Base-by-base conservation (phyloP, 2,888 invertebrate species). In the Chelonus formosanus region DNA sequence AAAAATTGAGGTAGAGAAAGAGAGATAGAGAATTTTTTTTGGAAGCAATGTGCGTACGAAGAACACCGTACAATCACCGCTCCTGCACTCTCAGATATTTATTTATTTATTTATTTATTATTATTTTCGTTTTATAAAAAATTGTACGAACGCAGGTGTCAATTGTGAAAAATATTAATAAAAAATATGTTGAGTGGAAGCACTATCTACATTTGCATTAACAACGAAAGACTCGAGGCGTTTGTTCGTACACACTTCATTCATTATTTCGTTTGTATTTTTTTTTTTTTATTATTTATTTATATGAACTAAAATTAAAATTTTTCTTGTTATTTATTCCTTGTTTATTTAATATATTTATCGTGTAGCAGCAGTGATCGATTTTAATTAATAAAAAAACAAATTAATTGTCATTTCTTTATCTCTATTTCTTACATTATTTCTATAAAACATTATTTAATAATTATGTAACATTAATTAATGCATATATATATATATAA, bases 381-480 rank as follows among this genome's bases (percentile, higher is more conserved):
- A 65, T 67, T 65, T 53, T 45, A 53, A 69, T 67, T 36, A 44
- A 69, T 67, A 70, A 65, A 68, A 53, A 65, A 69, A 62, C 6
- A 43, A 34, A 64, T 57, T 53, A 34, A 66, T 61, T 53, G 67
- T 65, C 36, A 63, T 63, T 59, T 66, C 54, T 65, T 61, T 62
- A 48, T 54, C 54, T 65, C 54, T 63, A 10, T 64, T 56, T 53
- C 59, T 56, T 61, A 54, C 63, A 45, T 53, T 55, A 63, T 58
- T 63, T 57, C 43, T 67, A 70, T 67, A 60, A 68, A 70, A 65
- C 55, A 58, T 68, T 66, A 32, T 50, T 70, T 54, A 55, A 67
- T 54, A 47, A 54, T 64, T 71, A 70, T 67, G 48, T 56, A 72
- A 73, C 72, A 74, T 73, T 73, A 20, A 20, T 20, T 20, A 20